These are phyloP conservation scores for Cervus canadensis DNA, from an alignment of 2,113 vertebrate species.

Conservation along the genomic window DNA sequence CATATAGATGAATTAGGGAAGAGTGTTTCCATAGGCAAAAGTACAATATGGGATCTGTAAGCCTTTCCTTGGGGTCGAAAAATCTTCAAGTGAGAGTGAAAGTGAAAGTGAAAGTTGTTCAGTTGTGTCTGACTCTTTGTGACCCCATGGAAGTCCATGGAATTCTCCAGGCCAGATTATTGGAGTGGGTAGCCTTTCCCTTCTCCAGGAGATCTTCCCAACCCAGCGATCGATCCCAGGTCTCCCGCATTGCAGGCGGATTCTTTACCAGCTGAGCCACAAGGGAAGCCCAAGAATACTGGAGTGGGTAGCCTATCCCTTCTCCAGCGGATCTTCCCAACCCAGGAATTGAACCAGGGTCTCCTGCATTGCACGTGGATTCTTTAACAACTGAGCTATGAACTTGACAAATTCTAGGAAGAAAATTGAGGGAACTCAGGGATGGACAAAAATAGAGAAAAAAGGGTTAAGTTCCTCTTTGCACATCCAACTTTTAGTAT, in stretches of 20 bases:
- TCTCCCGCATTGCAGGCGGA: not conserved
- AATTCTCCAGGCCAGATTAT: not conserved
- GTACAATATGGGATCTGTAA: not conserved
- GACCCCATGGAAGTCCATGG: not conserved
- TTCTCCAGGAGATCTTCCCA: not conserved
- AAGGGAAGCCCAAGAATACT: not conserved
- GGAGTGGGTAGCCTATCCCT: not conserved
- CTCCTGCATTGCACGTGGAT: not conserved
- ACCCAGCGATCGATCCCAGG: not conserved
- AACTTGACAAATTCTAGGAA: not conserved
- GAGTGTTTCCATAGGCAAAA: not conserved
- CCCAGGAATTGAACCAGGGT: not conserved
- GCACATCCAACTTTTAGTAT: not conserved
- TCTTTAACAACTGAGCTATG: not conserved
- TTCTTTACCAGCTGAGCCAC: not conserved
- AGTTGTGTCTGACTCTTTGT: not conserved
- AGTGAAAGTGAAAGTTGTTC: not conserved
- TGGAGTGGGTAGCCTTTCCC: not conserved
- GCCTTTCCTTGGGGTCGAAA: rapidly evolving
- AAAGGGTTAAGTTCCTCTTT: not conserved
- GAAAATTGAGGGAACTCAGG: not conserved
- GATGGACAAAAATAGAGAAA: not conserved
- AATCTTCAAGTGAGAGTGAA: not conserved
- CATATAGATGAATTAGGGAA: not conserved
- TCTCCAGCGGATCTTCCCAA: rapidly evolving